A percentile compares a stretch with the other conserved stretches of the same genome.
phyloP scores from a whole-genome alignment of 2,113 vertebrate genomes.

The Leptobrachium ailaonicum region DNA sequence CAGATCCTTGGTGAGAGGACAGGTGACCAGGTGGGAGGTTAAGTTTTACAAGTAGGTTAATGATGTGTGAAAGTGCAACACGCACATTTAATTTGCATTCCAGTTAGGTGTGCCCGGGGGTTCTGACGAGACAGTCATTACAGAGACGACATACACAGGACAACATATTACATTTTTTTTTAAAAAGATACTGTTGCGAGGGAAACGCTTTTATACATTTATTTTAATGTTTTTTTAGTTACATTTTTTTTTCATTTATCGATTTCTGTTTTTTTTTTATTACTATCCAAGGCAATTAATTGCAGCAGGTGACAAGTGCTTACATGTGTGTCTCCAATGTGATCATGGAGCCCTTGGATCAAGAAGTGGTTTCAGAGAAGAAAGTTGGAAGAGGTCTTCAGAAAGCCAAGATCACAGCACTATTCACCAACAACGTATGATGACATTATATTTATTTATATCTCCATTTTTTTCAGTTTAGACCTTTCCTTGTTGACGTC shows the following conservation, averaged over 20 bases:
- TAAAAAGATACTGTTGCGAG: neutral
- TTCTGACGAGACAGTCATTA: neutral
- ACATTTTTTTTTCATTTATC: neutral
- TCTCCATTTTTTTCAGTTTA: neutral
- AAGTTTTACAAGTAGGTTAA: constrained; percentile 28
- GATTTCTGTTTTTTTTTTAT: neutral
- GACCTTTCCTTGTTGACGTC: neutral
- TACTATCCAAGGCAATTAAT: neutral
- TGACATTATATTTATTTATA: neutral
- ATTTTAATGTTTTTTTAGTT: too few relatives aligned
- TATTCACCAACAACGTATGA: constrained; percentile 60
- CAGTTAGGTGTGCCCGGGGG: neutral
- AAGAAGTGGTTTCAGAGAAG: constrained; percentile 59
- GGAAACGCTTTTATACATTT: too few relatives aligned
- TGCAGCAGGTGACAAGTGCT: neutral
- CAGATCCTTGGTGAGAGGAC: constrained; percentile 58
- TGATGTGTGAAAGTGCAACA: constrained; percentile 39
- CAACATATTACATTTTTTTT: neutral
- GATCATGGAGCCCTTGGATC: constrained; percentile 44
- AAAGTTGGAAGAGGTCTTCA: constrained; percentile 65
- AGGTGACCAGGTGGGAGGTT: constrained; percentile 14
- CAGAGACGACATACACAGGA: neutral
- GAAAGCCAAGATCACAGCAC: constrained; percentile 62
- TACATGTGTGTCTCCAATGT: constrained; percentile 10
- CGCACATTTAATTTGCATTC: constrained; percentile 18